Conservation (phyloP, 1,140 invertebrate genomes). For the Manduca sexta region DNA sequence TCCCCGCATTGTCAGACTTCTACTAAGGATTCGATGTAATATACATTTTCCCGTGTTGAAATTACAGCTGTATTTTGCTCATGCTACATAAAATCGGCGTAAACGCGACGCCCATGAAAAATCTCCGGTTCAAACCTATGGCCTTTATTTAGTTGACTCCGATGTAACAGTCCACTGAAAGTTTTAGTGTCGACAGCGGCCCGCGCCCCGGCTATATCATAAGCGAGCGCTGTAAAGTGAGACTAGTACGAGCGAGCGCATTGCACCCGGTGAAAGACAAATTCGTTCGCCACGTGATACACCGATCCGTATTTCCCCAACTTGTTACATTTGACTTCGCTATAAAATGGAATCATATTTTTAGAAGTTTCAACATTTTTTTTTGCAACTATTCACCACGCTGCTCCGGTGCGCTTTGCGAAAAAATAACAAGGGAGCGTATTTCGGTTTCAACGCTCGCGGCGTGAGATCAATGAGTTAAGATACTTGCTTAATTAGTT, state of each 20-base stretch:
- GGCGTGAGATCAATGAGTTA: too few species aligned
- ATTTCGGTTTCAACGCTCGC: too few species aligned
- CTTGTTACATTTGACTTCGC: too few species aligned
- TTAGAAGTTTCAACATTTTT: too few species aligned
- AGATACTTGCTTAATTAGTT: too few species aligned
- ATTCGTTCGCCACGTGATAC: constrained; percentile 9
- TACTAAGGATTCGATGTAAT: constrained; percentile 58
- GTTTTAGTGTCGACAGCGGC: constrained; percentile 35
- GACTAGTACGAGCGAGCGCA: constrained; percentile 4
- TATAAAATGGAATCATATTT: too few species aligned
- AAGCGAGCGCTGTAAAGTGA: too few species aligned
- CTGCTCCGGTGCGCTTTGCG: too few species aligned
- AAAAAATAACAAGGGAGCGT: too few species aligned
- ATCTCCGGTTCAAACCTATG: constrained; percentile 30
- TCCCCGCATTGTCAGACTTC: constrained; percentile 60
- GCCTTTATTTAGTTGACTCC: constrained; percentile 50
- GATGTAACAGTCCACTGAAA: constrained; percentile 55
- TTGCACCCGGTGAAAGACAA: constrained; percentile 11
- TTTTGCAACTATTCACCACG: too few species aligned
- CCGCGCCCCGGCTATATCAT: too few species aligned
- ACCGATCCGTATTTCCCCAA: not conserved
- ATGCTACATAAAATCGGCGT: constrained; percentile 61
- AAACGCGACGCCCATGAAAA: constrained; percentile 48
- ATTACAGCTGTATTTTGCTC: constrained; percentile 61
- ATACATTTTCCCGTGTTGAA: constrained; percentile 62